These are phyloP conservation scores for Henicopernis longicauda DNA, from an alignment of 2,113 vertebrate genomes.

Conservation along the genomic window DNA sequence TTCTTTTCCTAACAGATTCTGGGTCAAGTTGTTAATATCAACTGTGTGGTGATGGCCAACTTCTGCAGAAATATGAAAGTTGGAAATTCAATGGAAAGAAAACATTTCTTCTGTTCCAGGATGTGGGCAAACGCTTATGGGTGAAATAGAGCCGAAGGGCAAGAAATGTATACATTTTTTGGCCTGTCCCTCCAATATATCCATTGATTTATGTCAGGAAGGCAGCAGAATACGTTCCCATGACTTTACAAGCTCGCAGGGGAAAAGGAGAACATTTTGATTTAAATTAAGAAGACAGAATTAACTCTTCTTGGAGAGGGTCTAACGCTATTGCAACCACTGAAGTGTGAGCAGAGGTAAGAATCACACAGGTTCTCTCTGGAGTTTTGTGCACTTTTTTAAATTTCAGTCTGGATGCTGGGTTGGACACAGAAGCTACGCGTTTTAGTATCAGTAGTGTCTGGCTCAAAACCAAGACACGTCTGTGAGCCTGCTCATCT, in stretches of 20 bases:
- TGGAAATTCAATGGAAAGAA: constrained; percentile 36
- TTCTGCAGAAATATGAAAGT: constrained; percentile 23
- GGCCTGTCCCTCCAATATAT: constrained; percentile 15
- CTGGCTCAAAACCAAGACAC: background rate
- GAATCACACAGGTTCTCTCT: background rate
- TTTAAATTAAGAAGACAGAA: constrained; percentile 9
- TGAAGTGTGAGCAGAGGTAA: background rate
- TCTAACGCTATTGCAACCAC: background rate
- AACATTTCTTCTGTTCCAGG: constrained; percentile 30
- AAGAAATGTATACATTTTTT: constrained; percentile 43
- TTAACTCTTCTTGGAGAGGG: background rate
- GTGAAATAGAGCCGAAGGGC: constrained; percentile 41
- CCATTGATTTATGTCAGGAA: constrained; percentile 49
- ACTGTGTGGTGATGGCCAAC: background rate
- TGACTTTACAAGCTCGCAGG: background rate
- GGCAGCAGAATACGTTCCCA: constrained; percentile 31
- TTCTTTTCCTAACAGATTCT: constrained; percentile 5
- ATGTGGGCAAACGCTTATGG: constrained; percentile 23
- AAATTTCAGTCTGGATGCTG: background rate
- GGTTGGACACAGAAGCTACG: background rate
- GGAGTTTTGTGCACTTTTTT: background rate
- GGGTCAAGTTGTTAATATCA: constrained; percentile 20
- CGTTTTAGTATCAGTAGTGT: background rate
- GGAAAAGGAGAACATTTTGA: constrained; percentile 29
- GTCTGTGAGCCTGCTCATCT: constrained; percentile 2